Evolutionary conservation across 2,113 vertebrate species (phyloP).

Genomic region (Eretmochelys imbricata): DNA sequence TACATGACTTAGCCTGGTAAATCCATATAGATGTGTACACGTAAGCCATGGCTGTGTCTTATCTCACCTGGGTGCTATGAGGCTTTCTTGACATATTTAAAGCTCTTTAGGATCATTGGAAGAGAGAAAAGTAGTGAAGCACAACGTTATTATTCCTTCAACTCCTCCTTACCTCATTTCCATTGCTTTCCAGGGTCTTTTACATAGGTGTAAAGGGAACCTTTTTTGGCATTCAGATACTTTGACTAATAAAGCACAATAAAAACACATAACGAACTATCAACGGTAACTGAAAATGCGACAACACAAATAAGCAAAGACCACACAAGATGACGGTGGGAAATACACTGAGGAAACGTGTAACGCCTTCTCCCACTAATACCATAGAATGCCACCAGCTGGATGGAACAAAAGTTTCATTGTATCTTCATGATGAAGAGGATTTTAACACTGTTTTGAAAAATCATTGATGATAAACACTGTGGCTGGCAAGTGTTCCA

Average conservation of each 20-base stretch:
- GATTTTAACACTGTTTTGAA: neutral
- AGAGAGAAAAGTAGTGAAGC: neutral
- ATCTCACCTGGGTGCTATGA: neutral
- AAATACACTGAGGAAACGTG: neutral
- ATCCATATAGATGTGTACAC: neutral
- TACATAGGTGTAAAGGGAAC: neutral
- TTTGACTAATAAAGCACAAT: neutral
- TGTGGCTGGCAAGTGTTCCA: neutral
- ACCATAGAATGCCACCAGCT: neutral
- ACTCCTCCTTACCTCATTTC: neutral
- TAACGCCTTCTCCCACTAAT: neutral
- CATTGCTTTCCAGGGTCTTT: neutral
- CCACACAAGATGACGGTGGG: constrained; percentile 38
- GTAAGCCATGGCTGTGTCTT: neutral
- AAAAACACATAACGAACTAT: neutral
- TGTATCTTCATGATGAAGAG: neutral
- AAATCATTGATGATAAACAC: constrained; percentile 18
- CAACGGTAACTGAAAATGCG: neutral
- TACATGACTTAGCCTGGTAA: neutral
- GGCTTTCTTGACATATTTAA: neutral
- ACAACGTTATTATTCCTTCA: neutral
- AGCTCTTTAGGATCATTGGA: neutral
- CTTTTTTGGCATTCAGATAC: neutral
- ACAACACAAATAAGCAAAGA: neutral
- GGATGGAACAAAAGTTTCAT: constrained; percentile 16